phyloP scores from a whole-genome alignment of 2,888 invertebrate genomes.

The Eledona agricola region DNA sequence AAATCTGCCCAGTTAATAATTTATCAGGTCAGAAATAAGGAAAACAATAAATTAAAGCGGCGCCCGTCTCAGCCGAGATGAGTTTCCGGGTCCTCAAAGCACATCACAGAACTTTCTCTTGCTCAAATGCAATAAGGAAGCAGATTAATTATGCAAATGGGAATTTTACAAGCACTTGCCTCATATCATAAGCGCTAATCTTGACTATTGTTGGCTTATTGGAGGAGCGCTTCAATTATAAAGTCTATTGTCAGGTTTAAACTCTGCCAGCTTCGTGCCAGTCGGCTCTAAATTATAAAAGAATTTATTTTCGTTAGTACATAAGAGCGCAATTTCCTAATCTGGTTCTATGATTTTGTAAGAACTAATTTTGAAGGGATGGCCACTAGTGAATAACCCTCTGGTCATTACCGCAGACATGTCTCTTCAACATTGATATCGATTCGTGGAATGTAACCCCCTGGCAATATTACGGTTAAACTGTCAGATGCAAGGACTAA shows the following conservation, averaged over 20 bases:
- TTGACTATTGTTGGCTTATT: conserved; percentile 27
- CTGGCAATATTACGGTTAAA: conserved; percentile 5
- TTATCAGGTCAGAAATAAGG: too few relatives aligned
- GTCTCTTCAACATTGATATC: conserved; percentile 11
- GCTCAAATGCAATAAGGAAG: conserved; percentile 28
- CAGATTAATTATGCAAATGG: conserved; percentile 33
- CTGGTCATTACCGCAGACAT: conserved; percentile 11
- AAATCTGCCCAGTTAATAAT: too few relatives aligned
- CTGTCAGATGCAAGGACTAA: conserved; percentile 9
- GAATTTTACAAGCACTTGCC: conserved; percentile 31
- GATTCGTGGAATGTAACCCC: conserved; percentile 8
- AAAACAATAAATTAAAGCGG: too few relatives aligned
- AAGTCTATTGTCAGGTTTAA: conserved; percentile 18
- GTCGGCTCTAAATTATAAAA: conserved; percentile 8
- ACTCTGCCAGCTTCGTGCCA: too few relatives aligned
- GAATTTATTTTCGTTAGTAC: conserved; percentile 6
- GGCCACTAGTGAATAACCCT: conserved; percentile 3
- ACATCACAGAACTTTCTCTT: too few relatives aligned
- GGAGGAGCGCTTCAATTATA: conserved; percentile 24
- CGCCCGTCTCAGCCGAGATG: too few relatives aligned
- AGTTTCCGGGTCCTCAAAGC: too few relatives aligned
- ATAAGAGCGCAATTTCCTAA: conserved; percentile 13
- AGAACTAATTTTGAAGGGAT: not conserved
- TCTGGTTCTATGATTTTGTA: not conserved
- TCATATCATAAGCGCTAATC: conserved; percentile 33